Percentiles rank a stretch among this genome's conserved stretches.
Conservation (phyloP, 2,797 vertebrate genomes). For the Podarcis lilfordi region DNA sequence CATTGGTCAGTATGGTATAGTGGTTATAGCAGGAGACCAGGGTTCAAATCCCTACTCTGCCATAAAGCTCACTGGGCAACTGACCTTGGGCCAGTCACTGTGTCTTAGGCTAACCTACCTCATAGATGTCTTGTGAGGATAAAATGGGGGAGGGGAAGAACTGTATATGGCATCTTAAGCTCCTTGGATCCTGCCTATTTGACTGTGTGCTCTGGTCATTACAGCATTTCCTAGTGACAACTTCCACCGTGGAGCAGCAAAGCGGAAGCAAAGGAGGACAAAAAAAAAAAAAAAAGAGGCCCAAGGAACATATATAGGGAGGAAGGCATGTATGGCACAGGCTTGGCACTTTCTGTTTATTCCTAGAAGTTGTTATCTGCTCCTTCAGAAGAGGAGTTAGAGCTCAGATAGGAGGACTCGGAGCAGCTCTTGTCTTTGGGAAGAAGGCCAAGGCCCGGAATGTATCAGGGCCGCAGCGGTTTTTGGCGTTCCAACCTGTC, state of each 20-base stretch:
- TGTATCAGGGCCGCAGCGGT: not conserved
- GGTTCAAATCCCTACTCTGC: no score
- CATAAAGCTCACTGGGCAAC: no score
- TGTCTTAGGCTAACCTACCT: no score
- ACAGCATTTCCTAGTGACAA: not conserved
- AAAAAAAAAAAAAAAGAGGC: not conserved
- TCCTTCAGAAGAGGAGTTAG: conserved; percentile 38
- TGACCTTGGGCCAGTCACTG: no score
- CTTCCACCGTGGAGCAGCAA: not conserved
- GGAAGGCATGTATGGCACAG: not conserved
- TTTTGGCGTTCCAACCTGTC: conserved; percentile 13
- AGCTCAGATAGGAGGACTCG: not conserved
- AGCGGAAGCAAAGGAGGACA: not conserved
- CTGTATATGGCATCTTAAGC: no score
- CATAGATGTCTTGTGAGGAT: no score
- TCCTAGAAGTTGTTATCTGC: conserved; percentile 51
- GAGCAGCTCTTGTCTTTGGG: conserved; percentile 24
- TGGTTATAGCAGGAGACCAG: no score
- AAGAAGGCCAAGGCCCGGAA: conserved; percentile 40
- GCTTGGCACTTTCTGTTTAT: conserved; percentile 35
- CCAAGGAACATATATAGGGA: not conserved
- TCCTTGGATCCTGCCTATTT: not conserved
- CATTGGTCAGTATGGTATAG: not conserved
- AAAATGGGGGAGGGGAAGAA: no score
- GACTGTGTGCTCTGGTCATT: not conserved